These are phyloP conservation scores for Podarcis cretensis DNA, from an alignment of 2,113 vertebrate species.

Conservation along the genomic window DNA sequence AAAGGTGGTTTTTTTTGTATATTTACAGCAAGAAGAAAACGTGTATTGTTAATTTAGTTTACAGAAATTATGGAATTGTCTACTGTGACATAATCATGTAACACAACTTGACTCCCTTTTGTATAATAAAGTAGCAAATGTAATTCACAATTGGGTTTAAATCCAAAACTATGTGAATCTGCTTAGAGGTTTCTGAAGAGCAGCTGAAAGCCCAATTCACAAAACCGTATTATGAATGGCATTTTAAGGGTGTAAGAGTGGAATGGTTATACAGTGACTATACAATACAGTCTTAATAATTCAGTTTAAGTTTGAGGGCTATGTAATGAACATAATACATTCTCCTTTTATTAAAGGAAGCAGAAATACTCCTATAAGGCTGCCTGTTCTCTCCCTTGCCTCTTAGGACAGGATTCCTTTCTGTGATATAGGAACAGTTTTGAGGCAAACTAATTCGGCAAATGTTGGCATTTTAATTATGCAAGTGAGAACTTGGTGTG, in stretches of 20 bases:
- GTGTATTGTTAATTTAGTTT: not conserved
- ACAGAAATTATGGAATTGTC: not conserved
- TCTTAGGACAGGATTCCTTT: not conserved
- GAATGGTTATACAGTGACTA: not conserved
- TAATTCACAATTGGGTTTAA: not conserved
- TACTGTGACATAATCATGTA: not conserved
- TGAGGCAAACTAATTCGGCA: not conserved
- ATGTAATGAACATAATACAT: not conserved
- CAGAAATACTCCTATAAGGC: not conserved
- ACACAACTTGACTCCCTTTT: not conserved
- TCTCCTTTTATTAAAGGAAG: not conserved
- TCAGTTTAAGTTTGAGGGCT: slow-evolving; percentile 10
- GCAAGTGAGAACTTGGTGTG: not conserved
- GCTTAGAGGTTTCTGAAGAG: not conserved
- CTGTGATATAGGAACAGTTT: not conserved
- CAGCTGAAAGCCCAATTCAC: slow-evolving; percentile 1
- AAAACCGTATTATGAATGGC: not conserved
- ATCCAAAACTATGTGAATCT: not conserved
- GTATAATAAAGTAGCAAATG: not conserved
- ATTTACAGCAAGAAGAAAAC: slow-evolving; percentile 22
- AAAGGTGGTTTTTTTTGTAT: not conserved
- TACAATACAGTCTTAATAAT: not conserved
- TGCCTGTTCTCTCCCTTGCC: not conserved
- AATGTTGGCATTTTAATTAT: slow-evolving; percentile 7
- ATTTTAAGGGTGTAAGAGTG: slow-evolving; percentile 6